A percentile compares a stretch with the other conserved stretches of the same genome.
These are phyloP conservation scores for Limenitis camilla DNA, from an alignment of 2,888 invertebrate genomes.

Conservation along the genomic window DNA sequence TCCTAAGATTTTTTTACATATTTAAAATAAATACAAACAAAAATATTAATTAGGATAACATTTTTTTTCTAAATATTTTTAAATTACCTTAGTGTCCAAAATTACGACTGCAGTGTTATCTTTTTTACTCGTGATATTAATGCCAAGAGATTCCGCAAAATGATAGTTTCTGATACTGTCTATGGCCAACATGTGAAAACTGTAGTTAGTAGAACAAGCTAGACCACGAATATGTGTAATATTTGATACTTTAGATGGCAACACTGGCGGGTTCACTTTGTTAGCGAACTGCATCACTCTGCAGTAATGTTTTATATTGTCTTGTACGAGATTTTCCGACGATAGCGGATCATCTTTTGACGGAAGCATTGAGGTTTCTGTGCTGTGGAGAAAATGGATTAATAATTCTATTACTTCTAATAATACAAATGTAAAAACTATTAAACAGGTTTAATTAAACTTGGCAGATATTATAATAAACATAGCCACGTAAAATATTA, in stretches of 20 bases:
- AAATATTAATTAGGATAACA: no score
- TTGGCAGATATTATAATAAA: neutral
- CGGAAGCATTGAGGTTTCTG: conserved; percentile 61
- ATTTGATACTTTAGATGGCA: conserved; percentile 39
- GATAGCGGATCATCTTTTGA: conserved; percentile 69
- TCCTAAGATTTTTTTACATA: no score
- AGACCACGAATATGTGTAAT: conserved; percentile 61
- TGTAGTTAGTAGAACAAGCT: conserved; percentile 58
- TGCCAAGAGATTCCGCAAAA: conserved; percentile 83
- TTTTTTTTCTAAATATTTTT: no score
- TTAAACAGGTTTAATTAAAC: neutral
- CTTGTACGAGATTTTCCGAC: conserved; percentile 65
- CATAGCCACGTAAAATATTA: neutral
- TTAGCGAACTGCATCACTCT: conserved; percentile 56
- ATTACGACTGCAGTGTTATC: conserved; percentile 81
- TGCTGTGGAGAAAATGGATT: conserved; percentile 35
- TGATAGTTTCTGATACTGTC: conserved; percentile 82
- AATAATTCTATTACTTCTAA: neutral
- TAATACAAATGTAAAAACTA: no score
- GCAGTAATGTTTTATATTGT: conserved; percentile 54
- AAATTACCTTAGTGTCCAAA: conserved; percentile 82
- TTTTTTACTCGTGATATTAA: conserved; percentile 75
- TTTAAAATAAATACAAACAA: no score
- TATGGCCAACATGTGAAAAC: conserved; percentile 75
- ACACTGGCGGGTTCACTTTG: conserved; percentile 48